Conservation (phyloP, 2,797 vertebrate genomes). For the Eleutherodactylus coqui region DNA sequence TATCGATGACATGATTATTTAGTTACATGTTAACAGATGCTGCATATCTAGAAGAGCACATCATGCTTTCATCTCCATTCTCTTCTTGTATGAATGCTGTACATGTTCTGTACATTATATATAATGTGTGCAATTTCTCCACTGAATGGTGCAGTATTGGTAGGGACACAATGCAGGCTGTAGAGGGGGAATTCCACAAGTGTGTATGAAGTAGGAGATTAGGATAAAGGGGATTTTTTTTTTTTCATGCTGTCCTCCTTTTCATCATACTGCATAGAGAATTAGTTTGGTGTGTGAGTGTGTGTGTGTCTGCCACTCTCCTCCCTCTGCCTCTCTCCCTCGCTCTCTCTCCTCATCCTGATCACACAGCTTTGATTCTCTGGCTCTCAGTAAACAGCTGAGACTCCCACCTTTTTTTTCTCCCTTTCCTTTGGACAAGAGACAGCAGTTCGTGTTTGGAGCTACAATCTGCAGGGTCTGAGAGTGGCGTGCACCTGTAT, state of each 20-base stretch:
- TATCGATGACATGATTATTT: background rate
- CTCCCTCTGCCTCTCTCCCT: constrained; percentile 32
- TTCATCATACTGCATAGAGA: constrained; percentile 55
- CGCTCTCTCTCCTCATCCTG: background rate
- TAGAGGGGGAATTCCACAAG: constrained; percentile 53
- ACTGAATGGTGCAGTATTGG: constrained; percentile 11
- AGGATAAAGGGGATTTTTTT: constrained; percentile 36
- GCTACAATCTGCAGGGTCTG: constrained; percentile 61
- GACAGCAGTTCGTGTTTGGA: constrained; percentile 66
- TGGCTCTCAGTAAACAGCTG: constrained; percentile 57
- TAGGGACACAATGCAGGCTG: background rate
- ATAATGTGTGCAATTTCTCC: background rate
- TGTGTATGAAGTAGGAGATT: constrained; percentile 34
- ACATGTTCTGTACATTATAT: background rate
- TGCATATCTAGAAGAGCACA: background rate
- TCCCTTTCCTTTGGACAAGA: constrained; percentile 65
- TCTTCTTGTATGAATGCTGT: background rate
- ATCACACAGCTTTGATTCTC: constrained; percentile 49
- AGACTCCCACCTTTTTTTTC: constrained; percentile 45
- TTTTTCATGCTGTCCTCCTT: constrained; percentile 25
- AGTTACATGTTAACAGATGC: background rate
- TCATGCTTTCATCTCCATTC: background rate
- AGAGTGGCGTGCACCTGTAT: constrained; percentile 69
- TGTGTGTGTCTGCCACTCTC: constrained; percentile 33
- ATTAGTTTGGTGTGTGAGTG: constrained; percentile 58